A percentile compares a stretch with the other conserved stretches of the same genome.
These are phyloP conservation scores for Ichneumoninae sp. DNA, from an alignment of 2,888 invertebrate genomes.

Conservation along the genomic window DNA sequence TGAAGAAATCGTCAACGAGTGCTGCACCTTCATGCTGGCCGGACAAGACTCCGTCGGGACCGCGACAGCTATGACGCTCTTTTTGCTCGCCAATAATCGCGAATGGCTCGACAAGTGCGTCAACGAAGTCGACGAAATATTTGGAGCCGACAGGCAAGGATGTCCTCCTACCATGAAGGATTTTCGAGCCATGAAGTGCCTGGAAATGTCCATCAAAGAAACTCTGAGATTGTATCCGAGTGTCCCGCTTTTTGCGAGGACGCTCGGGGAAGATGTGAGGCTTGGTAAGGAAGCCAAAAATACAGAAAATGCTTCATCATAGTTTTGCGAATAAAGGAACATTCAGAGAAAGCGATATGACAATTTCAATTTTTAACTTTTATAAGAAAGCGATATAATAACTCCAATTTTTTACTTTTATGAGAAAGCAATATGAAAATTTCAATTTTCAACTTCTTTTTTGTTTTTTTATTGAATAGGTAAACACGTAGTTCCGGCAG, in stretches of 20 bases:
- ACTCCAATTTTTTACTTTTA: too few species aligned
- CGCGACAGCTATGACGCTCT: conserved; percentile 86
- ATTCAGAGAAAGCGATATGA: too few species aligned
- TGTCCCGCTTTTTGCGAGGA: conserved; percentile 79
- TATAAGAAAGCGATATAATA: too few species aligned
- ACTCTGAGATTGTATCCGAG: conserved; percentile 80
- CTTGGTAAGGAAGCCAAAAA: conserved; percentile 70
- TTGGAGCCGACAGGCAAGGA: conserved; percentile 67
- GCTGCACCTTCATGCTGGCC: conserved; percentile 88
- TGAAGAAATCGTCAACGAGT: conserved; percentile 87
- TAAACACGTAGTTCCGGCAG: conserved; percentile 85
- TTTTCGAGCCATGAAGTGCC: conserved; percentile 75
- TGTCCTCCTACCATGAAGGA: conserved; percentile 73
- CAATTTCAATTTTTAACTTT: too few species aligned
- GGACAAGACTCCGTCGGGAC: conserved; percentile 88
- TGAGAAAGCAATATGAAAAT: too few species aligned
- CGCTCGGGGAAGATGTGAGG: conserved; percentile 78
- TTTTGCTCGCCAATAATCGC: conserved; percentile 86
- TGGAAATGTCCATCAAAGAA: conserved; percentile 82
- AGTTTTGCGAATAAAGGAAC: too few species aligned
- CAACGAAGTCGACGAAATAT: conserved; percentile 76
- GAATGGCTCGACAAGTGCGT: conserved; percentile 83
- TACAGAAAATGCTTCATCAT: background rate
- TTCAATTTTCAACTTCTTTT: background rate
- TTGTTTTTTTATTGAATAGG: conserved; percentile 74